Percentiles rank a stretch among this genome's conserved stretches.
Evolutionary conservation across 2,113 vertebrate species (phyloP).

Genomic region (Calonectris borealis): DNA sequence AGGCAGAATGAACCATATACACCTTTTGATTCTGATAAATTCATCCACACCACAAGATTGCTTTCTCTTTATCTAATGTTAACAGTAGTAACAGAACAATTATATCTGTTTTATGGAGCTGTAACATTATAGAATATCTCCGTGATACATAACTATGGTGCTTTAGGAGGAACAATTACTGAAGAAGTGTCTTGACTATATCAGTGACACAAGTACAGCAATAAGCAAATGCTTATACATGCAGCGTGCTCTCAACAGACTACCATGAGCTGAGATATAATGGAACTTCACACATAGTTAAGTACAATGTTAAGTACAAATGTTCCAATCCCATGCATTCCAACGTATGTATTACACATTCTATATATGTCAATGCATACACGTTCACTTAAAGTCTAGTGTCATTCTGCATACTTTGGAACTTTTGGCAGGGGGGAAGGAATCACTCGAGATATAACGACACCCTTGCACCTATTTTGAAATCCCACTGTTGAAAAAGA

Average conservation of each 20-base stretch:
- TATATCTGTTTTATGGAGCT: not conserved
- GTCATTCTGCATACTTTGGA: not conserved
- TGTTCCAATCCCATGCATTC: not conserved
- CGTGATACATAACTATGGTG: not conserved
- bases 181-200: not conserved
- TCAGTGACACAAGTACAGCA: not conserved
- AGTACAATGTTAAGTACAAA: not conserved
- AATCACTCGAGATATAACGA: not conserved
- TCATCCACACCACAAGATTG: not conserved
- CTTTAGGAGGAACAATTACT: conserved; percentile 6
- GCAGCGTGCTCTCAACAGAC: not conserved
- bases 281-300: not conserved
- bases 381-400: not conserved
- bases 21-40: not conserved
- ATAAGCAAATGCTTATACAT: not conserved
- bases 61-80: not conserved
- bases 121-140: not conserved
- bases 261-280: not conserved
- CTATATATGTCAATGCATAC: not conserved
- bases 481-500: not conserved
- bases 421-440: not conserved
- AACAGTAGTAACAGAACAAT: conserved; percentile 22
- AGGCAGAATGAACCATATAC: not conserved
- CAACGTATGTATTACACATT: not conserved
- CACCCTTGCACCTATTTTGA: not conserved